Percentiles rank a stretch among this genome's conserved stretches.
Conservation (phyloP, 2,888 invertebrate genomes). For the Dioctria linearis region DNA sequence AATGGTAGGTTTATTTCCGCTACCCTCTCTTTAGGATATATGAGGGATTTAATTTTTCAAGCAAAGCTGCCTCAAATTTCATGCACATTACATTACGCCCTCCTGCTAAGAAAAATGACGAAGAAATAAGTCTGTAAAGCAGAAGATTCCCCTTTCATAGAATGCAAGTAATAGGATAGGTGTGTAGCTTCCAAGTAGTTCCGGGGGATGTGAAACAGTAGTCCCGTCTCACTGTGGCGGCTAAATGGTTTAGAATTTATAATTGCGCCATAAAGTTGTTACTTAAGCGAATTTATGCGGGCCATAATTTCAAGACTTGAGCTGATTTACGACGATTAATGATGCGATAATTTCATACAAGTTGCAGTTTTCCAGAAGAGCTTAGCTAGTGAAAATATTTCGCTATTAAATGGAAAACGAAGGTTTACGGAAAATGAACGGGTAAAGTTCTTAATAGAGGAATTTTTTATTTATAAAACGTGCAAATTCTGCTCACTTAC, state of each 20-base stretch:
- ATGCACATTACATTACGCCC: constrained; percentile 22
- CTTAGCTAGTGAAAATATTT: too few relatives aligned
- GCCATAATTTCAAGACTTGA: constrained; percentile 52
- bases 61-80: constrained; percentile 24
- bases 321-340: constrained; percentile 54
- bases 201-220: constrained; percentile 30
- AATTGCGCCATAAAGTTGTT: constrained; percentile 53
- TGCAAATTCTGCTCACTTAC: too few relatives aligned
- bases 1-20: constrained; percentile 18
- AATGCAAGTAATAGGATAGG: constrained; percentile 38
- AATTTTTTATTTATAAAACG: too few relatives aligned
- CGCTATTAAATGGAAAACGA: too few relatives aligned
- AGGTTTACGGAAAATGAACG: too few relatives aligned
- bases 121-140: constrained; percentile 21
- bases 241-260: constrained; percentile 53
- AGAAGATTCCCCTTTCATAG: constrained; percentile 13
- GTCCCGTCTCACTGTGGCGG: constrained; percentile 34
- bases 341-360: constrained; percentile 53
- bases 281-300: constrained; percentile 51
- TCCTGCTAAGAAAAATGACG: constrained; percentile 18
- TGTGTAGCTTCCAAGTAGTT: constrained; percentile 25
- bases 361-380: constrained; percentile 41
- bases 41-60: constrained; percentile 36
- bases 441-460: too few relatives aligned
- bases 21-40: constrained; percentile 5